These are phyloP conservation scores for Parauchenoglanis punctatus DNA, from an alignment of 2,797 vertebrate species.

Conservation along the genomic window DNA sequence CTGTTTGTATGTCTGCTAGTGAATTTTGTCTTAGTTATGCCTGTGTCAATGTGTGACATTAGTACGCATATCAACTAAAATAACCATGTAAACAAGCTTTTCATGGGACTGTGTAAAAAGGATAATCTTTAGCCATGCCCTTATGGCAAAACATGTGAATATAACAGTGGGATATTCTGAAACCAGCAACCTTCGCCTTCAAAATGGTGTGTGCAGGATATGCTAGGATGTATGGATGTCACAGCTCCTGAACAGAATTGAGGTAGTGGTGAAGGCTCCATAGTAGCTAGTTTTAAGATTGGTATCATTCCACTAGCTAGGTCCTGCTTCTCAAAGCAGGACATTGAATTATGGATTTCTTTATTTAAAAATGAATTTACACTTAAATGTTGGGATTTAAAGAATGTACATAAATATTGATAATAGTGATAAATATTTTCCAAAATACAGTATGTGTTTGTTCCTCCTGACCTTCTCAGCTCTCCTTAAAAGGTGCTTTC, in stretches of 20 bases:
- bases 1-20: background rate
- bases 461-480: background rate
- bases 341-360: background rate
- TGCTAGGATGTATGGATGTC: background rate
- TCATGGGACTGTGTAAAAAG: background rate
- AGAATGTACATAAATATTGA: background rate
- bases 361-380: background rate
- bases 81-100: constrained; percentile 33
- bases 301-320: background rate
- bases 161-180: constrained; percentile 29
- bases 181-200: constrained; percentile 40
- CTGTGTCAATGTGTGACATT: background rate
- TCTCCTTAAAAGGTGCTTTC: constrained; percentile 50
- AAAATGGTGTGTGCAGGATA: constrained; percentile 11
- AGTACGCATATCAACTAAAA: constrained; percentile 14
- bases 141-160: background rate
- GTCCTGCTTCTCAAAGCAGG: no score
- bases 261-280: background rate
- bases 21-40: background rate
- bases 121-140: background rate
- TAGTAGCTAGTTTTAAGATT: background rate
- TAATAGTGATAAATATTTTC: background rate
- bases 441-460: background rate
- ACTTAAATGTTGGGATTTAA: background rate
- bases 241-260: background rate